Percentiles rank a stretch among this genome's conserved stretches.
Conservation (phyloP, 1,140 invertebrate genomes). For the Ostrea edulis region DNA sequence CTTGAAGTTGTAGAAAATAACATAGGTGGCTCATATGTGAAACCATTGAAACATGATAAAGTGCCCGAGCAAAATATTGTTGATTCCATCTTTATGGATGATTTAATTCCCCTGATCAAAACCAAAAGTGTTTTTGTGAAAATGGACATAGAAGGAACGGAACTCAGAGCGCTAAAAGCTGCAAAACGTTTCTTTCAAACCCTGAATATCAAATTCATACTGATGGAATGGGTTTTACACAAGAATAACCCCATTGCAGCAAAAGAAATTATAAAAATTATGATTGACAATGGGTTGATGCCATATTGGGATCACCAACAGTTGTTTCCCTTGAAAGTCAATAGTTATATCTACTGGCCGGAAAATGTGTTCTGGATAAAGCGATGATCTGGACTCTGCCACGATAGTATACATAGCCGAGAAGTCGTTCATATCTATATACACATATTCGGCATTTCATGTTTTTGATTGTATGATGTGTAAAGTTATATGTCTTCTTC, state of each 20-base stretch:
- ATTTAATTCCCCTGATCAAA: constrained; percentile 60
- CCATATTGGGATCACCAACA: constrained; percentile 56
- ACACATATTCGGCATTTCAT: too few relatives aligned
- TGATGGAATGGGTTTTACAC: constrained; percentile 73
- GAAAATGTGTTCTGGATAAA: constrained; percentile 69
- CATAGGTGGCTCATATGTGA: constrained; percentile 65
- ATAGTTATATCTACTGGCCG: constrained; percentile 59
- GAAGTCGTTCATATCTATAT: background rate
- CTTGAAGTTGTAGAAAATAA: constrained; percentile 63
- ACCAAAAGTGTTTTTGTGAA: constrained; percentile 57
- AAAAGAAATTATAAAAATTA: constrained; percentile 57
- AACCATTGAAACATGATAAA: constrained; percentile 7
- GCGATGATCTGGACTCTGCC: constrained; percentile 45
- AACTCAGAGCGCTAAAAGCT: constrained; percentile 64
- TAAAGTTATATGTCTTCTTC: too few relatives aligned
- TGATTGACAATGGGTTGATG: constrained; percentile 60
- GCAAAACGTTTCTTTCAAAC: constrained; percentile 61
- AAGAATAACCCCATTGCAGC: constrained; percentile 44
- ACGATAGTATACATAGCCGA: background rate
- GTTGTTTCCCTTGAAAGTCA: constrained; percentile 40
- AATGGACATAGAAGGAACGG: constrained; percentile 69
- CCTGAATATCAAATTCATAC: constrained; percentile 64
- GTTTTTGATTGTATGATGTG: too few relatives aligned
- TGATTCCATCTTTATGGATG: constrained; percentile 60
- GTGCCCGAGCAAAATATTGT: background rate